Conservation (phyloP, 1,140 invertebrate species). For the Leptonema lineaticorne region DNA sequence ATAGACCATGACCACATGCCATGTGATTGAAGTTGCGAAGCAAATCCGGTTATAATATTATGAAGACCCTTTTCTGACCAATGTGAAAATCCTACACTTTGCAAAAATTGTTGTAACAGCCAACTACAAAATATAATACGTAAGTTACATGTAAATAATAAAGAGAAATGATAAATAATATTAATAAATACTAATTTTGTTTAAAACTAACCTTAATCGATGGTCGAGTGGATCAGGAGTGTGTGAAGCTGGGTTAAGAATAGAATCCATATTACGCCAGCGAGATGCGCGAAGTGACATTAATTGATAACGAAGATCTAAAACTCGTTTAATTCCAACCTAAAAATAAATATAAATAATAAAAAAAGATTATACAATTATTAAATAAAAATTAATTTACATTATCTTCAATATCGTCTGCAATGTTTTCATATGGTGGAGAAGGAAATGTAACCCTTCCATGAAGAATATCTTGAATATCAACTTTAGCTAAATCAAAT, state of each 20-base stretch:
- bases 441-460: conserved; percentile 32
- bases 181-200: conserved; percentile 6
- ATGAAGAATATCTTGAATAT: conserved; percentile 18
- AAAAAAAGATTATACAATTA: background rate
- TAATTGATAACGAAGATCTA: conserved; percentile 83
- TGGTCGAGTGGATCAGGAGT: conserved; percentile 82
- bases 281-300: conserved; percentile 71
- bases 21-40: conserved; percentile 78
- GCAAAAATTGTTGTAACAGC: conserved; percentile 71
- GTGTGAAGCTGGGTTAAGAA: conserved; percentile 76
- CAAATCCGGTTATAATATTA: conserved; percentile 71
- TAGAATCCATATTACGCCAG: conserved; percentile 64
- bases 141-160: background rate
- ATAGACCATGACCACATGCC: conserved; percentile 87
- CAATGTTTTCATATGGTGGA: conserved; percentile 30
- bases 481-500: conserved; percentile 20
- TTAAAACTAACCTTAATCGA: conserved; percentile 62
- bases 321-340: conserved; percentile 46
- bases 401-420: conserved; percentile 24
- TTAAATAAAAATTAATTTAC: background rate
- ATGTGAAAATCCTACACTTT: conserved; percentile 70
- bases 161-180: conserved; percentile 1
- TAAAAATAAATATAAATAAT: conserved; percentile 19
- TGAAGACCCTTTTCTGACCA: conserved; percentile 59
- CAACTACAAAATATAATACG: conserved; percentile 58